phyloP scores from a whole-genome alignment of 2,113 vertebrate species.

The Recurvirostra avosetta region DNA sequence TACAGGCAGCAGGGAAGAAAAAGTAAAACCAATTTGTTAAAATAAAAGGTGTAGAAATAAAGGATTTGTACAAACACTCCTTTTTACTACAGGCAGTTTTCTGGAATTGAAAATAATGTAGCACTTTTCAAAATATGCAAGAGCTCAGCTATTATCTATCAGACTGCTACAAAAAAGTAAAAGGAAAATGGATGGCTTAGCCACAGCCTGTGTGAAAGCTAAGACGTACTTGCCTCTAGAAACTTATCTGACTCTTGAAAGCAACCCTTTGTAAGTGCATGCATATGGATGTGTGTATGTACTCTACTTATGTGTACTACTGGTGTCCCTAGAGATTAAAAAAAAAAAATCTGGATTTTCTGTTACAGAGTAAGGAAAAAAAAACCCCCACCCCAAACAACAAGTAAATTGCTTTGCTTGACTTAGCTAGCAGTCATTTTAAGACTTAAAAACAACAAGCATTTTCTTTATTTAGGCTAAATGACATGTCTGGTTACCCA shows the following conservation, averaged over 20 bases:
- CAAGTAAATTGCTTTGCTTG: background rate
- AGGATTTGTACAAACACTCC: background rate
- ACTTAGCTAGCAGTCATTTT: background rate
- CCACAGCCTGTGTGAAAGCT: background rate
- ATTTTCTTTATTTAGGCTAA: background rate
- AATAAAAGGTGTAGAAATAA: background rate
- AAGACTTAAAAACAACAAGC: background rate
- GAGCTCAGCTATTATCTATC: background rate
- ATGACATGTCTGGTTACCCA: background rate
- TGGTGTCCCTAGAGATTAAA: background rate
- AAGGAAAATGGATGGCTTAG: background rate
- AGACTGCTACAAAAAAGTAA: background rate
- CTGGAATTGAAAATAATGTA: background rate
- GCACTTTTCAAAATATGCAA: background rate
- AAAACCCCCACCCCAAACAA: background rate
- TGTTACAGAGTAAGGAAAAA: background rate
- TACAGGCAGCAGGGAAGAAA: background rate
- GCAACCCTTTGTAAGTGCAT: background rate
- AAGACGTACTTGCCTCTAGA: background rate
- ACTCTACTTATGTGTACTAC: background rate
- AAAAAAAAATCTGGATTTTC: background rate
- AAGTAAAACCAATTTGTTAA: background rate
- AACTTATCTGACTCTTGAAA: background rate
- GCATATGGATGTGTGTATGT: background rate
- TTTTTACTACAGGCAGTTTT: background rate